These are phyloP conservation scores for Hybognathus amarus DNA, from an alignment of 2,797 vertebrate genomes.

Conservation along the genomic window DNA sequence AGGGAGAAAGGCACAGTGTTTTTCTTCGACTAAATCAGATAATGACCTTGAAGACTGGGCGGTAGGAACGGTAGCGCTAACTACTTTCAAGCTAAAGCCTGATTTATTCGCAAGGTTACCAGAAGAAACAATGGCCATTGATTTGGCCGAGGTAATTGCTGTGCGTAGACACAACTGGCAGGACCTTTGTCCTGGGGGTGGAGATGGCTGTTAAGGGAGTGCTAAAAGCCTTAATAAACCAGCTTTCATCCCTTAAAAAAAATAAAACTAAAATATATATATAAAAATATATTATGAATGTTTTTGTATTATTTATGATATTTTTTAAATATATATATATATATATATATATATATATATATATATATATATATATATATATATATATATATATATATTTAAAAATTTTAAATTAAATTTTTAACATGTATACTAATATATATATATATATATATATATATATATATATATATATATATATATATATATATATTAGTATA, in stretches of 20 bases:
- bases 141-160: slow-evolving; percentile 73
- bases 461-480: too few species aligned
- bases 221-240: slow-evolving; percentile 56
- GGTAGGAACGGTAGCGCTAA: slow-evolving; percentile 68
- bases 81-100: slow-evolving; percentile 71
- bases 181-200: slow-evolving; percentile 62
- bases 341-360: too few species aligned
- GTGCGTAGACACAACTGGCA: slow-evolving; percentile 59
- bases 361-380: neutral
- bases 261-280: too few species aligned
- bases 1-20: slow-evolving; percentile 65
- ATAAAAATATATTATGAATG: too few species aligned
- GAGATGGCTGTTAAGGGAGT: slow-evolving; percentile 39
- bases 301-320: too few species aligned
- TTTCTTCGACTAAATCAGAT: slow-evolving; percentile 75
- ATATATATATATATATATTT: too few species aligned
- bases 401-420: too few species aligned
- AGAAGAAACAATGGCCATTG: slow-evolving; percentile 78
- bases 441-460: too few species aligned
- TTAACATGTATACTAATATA: too few species aligned
- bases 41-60: slow-evolving; percentile 79
- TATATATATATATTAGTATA: too few species aligned
- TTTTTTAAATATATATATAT: too few species aligned
- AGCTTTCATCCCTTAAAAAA: slow-evolving; percentile 29
- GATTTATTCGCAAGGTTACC: slow-evolving; percentile 76